Evolutionary conservation across 2,113 vertebrate genomes (phyloP).

Genomic region (Miniopterus natalensis): DNA sequence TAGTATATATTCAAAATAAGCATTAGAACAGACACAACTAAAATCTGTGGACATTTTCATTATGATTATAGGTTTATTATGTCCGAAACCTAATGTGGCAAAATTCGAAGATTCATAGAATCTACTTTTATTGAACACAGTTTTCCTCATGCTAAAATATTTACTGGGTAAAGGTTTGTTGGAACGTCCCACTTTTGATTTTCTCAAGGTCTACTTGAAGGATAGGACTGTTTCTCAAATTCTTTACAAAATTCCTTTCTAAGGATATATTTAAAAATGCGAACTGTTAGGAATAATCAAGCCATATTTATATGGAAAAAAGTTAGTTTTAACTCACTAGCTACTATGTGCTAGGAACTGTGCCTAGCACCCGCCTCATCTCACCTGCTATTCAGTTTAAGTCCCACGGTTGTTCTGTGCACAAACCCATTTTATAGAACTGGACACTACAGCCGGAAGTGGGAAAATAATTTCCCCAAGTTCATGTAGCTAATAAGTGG

Average conservation of each 20-base stretch:
- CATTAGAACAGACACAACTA: not conserved
- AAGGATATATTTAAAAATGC: not conserved
- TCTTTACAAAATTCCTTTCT: not conserved
- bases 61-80: not conserved
- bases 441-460: not conserved
- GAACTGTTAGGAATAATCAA: not conserved
- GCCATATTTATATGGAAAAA: not conserved
- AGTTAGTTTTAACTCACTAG: not conserved
- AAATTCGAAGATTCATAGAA: not conserved
- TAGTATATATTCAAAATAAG: not conserved
- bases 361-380: not conserved
- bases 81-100: not conserved
- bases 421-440: not conserved
- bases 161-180: not conserved
- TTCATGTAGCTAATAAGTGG: not conserved
- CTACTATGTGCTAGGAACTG: not conserved
- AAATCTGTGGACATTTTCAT: not conserved
- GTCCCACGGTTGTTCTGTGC: not conserved
- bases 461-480: not conserved
- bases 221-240: not conserved
- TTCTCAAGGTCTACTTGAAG: not conserved
- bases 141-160: not conserved
- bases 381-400: not conserved
- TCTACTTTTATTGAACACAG: fast-evolving
- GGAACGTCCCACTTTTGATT: not conserved